phyloP scores from a whole-genome alignment of 2,113 vertebrate species.

The Spizaetus ornatus region DNA sequence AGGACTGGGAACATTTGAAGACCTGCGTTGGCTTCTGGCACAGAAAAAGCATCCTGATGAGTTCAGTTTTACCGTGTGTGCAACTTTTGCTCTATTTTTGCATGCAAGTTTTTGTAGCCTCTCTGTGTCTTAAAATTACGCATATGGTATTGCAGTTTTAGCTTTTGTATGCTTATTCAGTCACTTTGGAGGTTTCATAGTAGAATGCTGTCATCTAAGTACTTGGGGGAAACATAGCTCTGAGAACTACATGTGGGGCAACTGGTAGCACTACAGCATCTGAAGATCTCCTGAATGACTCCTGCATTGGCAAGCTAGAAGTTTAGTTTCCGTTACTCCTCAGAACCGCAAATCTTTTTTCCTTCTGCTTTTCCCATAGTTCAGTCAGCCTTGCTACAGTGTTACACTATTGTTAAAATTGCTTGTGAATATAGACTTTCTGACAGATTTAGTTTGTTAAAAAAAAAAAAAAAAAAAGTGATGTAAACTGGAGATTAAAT shows the following conservation, averaged over 20 bases:
- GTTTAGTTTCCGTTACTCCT: conserved; percentile 9
- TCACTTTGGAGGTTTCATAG: not conserved
- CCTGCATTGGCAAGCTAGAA: not conserved
- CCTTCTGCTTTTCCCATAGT: conserved; percentile 48
- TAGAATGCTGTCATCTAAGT: conserved; percentile 3
- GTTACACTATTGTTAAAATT: not conserved
- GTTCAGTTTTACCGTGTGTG: not conserved
- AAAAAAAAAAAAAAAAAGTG: not conserved
- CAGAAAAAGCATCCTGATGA: not conserved
- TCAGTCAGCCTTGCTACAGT: not conserved
- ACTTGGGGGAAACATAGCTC: not conserved
- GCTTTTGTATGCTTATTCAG: not conserved
- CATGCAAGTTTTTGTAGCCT: not conserved
- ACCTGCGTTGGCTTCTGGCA: not conserved
- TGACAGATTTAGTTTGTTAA: not conserved
- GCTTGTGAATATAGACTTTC: not conserved
- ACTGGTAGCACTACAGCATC: not conserved
- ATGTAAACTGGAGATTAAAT: not conserved
- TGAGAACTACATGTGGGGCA: conserved; percentile 3
- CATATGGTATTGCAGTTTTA: not conserved
- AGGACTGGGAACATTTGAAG: not conserved
- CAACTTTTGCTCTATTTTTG: not conserved
- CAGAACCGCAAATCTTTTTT: conserved; percentile 22
- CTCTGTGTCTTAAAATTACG: not conserved
- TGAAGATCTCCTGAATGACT: not conserved